Conservation (phyloP, 92 coral and sea anemone species). For the Zoanthus sansibaricus region DNA sequence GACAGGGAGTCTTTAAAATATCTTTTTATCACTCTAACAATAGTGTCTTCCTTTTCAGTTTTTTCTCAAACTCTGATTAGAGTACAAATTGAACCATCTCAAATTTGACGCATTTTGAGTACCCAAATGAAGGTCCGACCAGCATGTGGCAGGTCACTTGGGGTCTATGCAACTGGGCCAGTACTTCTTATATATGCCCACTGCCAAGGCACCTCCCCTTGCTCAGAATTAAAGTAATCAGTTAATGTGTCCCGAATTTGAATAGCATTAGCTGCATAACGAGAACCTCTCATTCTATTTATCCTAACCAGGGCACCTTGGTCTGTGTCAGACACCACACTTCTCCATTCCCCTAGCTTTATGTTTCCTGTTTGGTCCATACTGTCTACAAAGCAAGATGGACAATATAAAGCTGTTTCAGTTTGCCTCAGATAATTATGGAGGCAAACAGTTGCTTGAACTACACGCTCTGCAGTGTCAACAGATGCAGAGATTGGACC, state of each 20-base stretch:
- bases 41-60: too few relatives aligned
- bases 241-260: slow-evolving; percentile 26
- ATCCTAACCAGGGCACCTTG: slow-evolving; percentile 32
- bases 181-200: too few relatives aligned
- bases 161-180: too few relatives aligned
- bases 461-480: slow-evolving; percentile 32
- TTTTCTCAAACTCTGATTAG: too few relatives aligned
- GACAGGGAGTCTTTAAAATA: too few relatives aligned
- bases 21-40: too few relatives aligned
- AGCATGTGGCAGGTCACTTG: too few relatives aligned
- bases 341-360: slow-evolving; percentile 45
- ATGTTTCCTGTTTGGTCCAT: slow-evolving; percentile 24
- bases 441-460: slow-evolving; percentile 41
- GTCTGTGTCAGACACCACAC: background rate
- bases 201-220: slow-evolving; percentile 49
- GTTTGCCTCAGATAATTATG: slow-evolving; percentile 38
- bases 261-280: slow-evolving; percentile 40
- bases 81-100: too few relatives aligned
- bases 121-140: too few relatives aligned
- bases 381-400: slow-evolving; percentile 39
- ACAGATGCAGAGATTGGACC: slow-evolving; percentile 43
- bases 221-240: slow-evolving; percentile 21
- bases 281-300: slow-evolving; percentile 33
- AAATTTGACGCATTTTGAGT: too few relatives aligned
- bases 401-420: slow-evolving; percentile 42